Base-by-base conservation (phyloP, 2,888 invertebrate species). In the Ommatoiulus sabulosus region DNA sequence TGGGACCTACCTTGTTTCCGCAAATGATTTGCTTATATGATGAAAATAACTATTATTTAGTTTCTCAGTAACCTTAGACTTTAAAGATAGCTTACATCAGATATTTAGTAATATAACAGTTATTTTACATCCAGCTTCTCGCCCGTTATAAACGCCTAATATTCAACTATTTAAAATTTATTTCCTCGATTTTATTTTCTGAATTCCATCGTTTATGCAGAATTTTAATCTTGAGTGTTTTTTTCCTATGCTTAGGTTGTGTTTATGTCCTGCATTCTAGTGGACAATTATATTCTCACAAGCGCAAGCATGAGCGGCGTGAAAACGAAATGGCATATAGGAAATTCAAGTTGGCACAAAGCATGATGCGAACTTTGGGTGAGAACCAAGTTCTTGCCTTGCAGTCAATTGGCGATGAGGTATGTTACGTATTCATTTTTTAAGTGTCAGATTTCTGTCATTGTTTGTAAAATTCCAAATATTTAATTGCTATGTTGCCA, bases 251-350 rank as follows among this genome's bases (percentile, higher is more conserved):
- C 24, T 90, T 89, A 3, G 97, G 97, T 90, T 99, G 99, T 94
- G 97, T 96, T 92, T 99, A 98, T 92, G 98, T 99, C 3, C 94
- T 99, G 90, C 99, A 99, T 92, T 98, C 98, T 57, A 97, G 98
- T 92, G 97, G 98, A 87, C 99, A 99, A 93, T 95, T 99, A 90
- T 97, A 98, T 93, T 98, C 98, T 12, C 99, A 99, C 93, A 99
- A 99, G 93, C 95, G 99, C 89, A 99, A 98, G 92, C 99, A 99
- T 93, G 99, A 99, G 93, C 95, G 98, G 87, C 96, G 97, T 92
- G 98, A 98, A 91, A 96, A 97, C 52, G 98, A 99, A 92, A 94
- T 97, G 92, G 97, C 96, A 7, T 97, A 97, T 93, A 94, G 97
- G 92, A 96, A 95, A 92, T 96, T 95, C 93, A 95, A 95, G 92